Evolutionary conservation across 2,888 invertebrate species (phyloP).

Genomic region (Acleris holmiana): DNA sequence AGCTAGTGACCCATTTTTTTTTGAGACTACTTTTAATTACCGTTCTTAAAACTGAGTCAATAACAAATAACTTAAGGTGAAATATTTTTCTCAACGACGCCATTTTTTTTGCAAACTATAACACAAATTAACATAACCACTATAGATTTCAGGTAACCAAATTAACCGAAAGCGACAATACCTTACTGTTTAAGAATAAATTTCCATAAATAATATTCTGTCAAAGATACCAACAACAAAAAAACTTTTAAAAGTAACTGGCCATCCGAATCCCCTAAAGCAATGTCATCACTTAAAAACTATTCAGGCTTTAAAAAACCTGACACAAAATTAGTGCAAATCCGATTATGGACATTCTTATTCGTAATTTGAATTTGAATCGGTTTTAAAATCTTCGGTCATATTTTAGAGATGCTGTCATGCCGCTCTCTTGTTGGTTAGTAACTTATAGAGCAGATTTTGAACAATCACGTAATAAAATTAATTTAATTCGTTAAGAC

Average conservation of each 20-base stretch:
- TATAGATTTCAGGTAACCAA: not conserved
- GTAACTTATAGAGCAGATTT: constrained; percentile 18
- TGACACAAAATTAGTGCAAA: constrained; percentile 35
- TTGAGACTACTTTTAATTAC: no score
- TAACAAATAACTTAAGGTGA: not conserved
- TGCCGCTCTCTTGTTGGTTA: constrained; percentile 7
- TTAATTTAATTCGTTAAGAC: constrained; percentile 4
- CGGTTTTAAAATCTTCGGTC: constrained; percentile 16
- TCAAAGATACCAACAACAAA: constrained; percentile 5
- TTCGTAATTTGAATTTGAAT: constrained; percentile 37
- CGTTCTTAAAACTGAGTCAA: not conserved
- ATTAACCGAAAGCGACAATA: not conserved
- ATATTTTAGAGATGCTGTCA: constrained; percentile 27
- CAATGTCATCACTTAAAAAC: constrained; percentile 26
- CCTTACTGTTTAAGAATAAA: constrained; percentile 14
- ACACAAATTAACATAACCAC: no score
- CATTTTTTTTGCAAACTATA: not conserved
- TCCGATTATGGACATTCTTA: constrained; percentile 26
- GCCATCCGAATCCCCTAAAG: not conserved
- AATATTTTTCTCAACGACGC: not conserved
- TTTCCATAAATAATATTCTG: constrained; percentile 13
- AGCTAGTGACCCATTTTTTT: no score
- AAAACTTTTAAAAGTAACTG: constrained; percentile 12
- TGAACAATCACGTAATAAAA: constrained; percentile 21
- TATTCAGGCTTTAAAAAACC: constrained; percentile 5